These are phyloP conservation scores for Patella depressa DNA, from an alignment of 2,888 invertebrate genomes.

Conservation along the genomic window DNA sequence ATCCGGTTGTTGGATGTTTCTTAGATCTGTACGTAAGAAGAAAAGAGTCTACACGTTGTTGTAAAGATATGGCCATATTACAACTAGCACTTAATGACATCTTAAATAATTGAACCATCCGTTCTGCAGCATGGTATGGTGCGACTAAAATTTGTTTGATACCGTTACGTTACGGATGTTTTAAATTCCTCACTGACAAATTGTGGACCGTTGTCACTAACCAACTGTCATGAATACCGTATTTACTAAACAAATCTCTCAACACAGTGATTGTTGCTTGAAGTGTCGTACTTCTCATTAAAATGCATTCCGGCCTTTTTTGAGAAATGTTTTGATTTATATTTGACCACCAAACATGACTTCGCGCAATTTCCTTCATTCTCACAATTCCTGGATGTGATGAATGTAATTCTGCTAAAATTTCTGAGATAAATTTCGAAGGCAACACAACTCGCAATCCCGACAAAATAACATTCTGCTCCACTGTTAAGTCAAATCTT, in stretches of 20 bases:
- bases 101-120: neutral
- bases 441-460: slow-evolving; percentile 12
- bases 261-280: slow-evolving; percentile 64
- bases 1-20: neutral
- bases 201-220: slow-evolving; percentile 54
- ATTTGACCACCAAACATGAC: slow-evolving; percentile 18
- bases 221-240: slow-evolving; percentile 54
- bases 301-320: slow-evolving; percentile 57
- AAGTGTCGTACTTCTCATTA: neutral
- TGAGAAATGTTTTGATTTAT: neutral
- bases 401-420: neutral
- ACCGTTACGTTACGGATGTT: neutral
- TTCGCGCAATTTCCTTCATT: slow-evolving; percentile 11
- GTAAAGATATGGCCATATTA: neutral
- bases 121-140: neutral
- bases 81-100: neutral
- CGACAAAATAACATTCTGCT: slow-evolving; percentile 8
- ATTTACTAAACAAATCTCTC: slow-evolving; percentile 59
- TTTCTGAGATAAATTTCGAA: neutral
- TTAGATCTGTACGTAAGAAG: neutral
- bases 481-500: slow-evolving; percentile 12
- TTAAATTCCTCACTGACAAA: neutral
- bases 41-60: neutral
- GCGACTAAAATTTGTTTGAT: neutral
- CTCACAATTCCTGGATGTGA: slow-evolving; percentile 11